phyloP scores from a whole-genome alignment of 2,888 invertebrate genomes.

The Sabatieria punctata region DNA sequence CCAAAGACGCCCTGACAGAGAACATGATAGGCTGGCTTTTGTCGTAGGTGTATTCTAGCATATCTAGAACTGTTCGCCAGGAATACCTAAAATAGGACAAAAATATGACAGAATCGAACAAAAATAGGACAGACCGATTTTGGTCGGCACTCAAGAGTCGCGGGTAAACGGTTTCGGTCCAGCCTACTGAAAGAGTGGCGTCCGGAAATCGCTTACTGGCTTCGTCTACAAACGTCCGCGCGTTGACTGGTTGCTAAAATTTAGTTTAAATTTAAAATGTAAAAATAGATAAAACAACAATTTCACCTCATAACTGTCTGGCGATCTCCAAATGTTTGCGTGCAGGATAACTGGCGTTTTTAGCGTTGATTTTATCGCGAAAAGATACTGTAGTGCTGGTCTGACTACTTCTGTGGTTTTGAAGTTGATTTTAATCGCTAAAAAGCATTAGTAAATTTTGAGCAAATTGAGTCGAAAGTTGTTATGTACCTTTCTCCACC shows the following conservation, averaged over 20 bases:
- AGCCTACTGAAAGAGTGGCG: background rate
- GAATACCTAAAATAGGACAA: conserved; percentile 1
- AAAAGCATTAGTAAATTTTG: background rate
- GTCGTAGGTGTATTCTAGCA: background rate
- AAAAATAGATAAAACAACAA: background rate
- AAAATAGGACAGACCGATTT: background rate
- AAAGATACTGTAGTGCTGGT: background rate
- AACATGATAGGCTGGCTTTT: background rate
- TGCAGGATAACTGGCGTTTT: background rate
- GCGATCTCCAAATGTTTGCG: background rate
- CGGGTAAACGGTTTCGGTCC: background rate
- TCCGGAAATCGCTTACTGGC: background rate
- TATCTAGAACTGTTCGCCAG: background rate
- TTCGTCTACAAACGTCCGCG: background rate
- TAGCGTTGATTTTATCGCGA: background rate
- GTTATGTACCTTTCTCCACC: background rate
- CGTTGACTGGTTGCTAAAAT: background rate
- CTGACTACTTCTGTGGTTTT: background rate
- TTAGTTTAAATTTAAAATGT: background rate
- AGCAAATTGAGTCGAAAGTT: background rate
- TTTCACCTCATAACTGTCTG: background rate
- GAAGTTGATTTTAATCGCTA: conserved; percentile 1
- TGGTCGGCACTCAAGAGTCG: background rate
- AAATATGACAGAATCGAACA: background rate
- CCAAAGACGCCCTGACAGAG: background rate